Evolutionary conservation across 1,140 invertebrate species (phyloP).

Genomic region (Leptinotarsa defecta): DNA sequence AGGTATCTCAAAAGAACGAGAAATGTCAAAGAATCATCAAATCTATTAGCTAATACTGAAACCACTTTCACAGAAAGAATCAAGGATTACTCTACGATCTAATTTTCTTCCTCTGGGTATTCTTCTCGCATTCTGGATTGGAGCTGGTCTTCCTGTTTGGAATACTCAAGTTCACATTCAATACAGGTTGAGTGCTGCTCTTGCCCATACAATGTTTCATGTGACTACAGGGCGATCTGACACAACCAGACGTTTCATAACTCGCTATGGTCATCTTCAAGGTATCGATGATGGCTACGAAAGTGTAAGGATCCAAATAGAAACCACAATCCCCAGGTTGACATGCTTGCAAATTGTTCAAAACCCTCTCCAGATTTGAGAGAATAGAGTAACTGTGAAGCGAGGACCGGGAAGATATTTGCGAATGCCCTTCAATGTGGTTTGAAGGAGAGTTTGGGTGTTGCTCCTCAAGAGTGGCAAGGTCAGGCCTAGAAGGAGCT

Average conservation of each 20-base stretch:
- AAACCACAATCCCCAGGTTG: not conserved
- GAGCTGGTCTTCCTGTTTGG: not conserved
- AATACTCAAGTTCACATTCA: not conserved
- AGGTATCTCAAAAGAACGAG: too few species aligned
- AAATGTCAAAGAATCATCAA: too few species aligned
- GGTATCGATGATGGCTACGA: not conserved
- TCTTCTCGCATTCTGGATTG: not conserved
- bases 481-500: too few species aligned
- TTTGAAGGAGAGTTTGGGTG: not conserved
- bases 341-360: conserved; percentile 6
- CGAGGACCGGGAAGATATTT: not conserved
- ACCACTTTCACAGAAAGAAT: too few species aligned
- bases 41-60: too few species aligned
- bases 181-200: conserved; percentile 1
- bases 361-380: not conserved
- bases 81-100: not conserved
- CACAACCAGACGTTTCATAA: not conserved
- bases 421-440: not conserved
- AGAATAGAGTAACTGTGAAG: not conserved
- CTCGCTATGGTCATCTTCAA: not conserved
- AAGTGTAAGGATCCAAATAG: conserved; percentile 2
- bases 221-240: not conserved
- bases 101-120: not conserved
- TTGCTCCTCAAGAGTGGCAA: not conserved
- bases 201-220: not conserved